A percentile compares a stretch with the other conserved stretches of the same genome.
Conservation (phyloP, 2,797 vertebrate species). For the Clarias fuscus region DNA sequence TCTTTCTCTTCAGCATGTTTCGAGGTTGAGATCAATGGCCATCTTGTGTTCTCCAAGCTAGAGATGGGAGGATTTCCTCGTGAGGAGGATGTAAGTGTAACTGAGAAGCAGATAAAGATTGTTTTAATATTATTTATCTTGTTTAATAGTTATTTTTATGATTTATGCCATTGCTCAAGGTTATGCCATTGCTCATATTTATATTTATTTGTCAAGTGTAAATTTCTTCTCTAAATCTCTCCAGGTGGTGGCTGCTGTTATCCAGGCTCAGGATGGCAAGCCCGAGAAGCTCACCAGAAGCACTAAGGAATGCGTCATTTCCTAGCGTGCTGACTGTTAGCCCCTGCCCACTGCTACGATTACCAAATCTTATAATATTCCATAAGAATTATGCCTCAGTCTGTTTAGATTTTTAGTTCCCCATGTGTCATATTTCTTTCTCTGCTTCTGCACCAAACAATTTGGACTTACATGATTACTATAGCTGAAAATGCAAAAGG, state of each 20-base stretch:
- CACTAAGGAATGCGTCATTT: conserved; percentile 81
- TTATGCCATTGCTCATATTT: neutral
- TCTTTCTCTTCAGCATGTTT: conserved; percentile 78
- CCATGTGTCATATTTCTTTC: conserved; percentile 37
- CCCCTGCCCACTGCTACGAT: neutral
- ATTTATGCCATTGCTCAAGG: neutral
- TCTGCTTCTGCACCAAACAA: conserved; percentile 43
- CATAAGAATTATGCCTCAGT: neutral
- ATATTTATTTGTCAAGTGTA: neutral
- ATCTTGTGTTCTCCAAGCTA: conserved; percentile 86
- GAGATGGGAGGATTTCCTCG: conserved; percentile 85
- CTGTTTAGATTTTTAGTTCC: neutral
- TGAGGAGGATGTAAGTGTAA: conserved; percentile 84
- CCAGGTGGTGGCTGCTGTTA: conserved; percentile 80
- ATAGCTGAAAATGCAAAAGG: conserved; percentile 59
- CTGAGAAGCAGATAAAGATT: neutral
- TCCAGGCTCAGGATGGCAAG: conserved; percentile 77
- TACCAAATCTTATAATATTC: neutral
- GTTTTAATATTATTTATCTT: neutral
- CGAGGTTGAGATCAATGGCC: conserved; percentile 85
- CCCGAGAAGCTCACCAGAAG: conserved; percentile 85
- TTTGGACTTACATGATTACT: conserved; percentile 69
- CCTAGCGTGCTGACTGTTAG: conserved; percentile 80
- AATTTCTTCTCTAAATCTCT: neutral
- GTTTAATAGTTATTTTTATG: neutral